Evolutionary conservation across 30 jellyfish, hydroid and myxozoan species (phyloP).

Genomic region (Hydractinia symbiolongicarpus): DNA sequence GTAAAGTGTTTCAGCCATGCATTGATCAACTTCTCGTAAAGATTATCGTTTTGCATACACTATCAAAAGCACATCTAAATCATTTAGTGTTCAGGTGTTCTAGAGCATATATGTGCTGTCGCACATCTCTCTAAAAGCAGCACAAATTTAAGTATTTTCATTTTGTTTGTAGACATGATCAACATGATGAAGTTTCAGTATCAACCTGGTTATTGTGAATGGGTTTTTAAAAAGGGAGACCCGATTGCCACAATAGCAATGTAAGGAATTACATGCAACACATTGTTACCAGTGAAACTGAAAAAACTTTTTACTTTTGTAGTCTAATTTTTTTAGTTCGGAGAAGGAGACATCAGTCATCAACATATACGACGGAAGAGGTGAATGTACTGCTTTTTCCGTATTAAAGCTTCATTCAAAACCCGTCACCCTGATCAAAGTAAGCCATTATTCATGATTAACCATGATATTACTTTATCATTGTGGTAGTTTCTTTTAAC

Average conservation of each 20-base stretch:
- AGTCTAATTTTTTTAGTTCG: slow-evolving; percentile 37
- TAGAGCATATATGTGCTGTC: too few relatives aligned
- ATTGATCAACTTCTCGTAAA: too few relatives aligned
- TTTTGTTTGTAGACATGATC: slow-evolving; percentile 63
- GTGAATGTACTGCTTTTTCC: slow-evolving; percentile 41
- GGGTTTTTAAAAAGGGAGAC: slow-evolving; percentile 91
- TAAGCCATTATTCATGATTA: slow-evolving; percentile 7
- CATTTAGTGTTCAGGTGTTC: too few relatives aligned
- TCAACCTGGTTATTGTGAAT: slow-evolving; percentile 59
- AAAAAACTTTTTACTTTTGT: neutral
- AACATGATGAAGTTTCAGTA: slow-evolving; percentile 77
- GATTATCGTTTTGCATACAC: too few relatives aligned
- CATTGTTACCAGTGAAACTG: neutral
- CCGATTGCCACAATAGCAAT: slow-evolving; percentile 79
- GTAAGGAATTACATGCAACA: slow-evolving; percentile 41
- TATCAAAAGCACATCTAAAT: too few relatives aligned
- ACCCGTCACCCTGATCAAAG: slow-evolving; percentile 64
- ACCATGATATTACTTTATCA: neutral
- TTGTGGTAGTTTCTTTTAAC: neutral
- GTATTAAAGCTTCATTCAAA: slow-evolving; percentile 51
- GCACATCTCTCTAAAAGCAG: too few relatives aligned
- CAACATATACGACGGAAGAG: slow-evolving; percentile 81
- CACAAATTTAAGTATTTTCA: neutral
- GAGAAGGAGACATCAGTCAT: slow-evolving; percentile 47
- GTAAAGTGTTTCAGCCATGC: too few relatives aligned